Percentiles rank a stretch among this genome's conserved stretches.
These are phyloP conservation scores for Argyresthia goedartella DNA, from an alignment of 2,888 invertebrate genomes.

Conservation along the genomic window DNA sequence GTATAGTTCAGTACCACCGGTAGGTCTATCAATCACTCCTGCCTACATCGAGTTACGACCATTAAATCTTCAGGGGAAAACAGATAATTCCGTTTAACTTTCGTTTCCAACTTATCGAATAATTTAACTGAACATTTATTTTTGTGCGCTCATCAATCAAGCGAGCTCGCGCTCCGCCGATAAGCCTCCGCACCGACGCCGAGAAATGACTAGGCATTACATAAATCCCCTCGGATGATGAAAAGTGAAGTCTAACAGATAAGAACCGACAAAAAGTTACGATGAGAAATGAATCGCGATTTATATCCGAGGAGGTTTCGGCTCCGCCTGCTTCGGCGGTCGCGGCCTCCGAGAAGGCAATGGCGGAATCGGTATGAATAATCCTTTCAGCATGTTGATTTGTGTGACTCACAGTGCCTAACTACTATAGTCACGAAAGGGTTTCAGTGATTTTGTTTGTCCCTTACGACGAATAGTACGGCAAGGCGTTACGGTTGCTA, in stretches of 20 bases:
- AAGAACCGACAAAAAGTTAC: conserved; percentile 73
- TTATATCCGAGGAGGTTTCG: conserved; percentile 37
- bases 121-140: conserved; percentile 74
- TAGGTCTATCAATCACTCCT: conserved; percentile 55
- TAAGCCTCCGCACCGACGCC: conserved; percentile 69
- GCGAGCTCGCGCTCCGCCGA: conserved; percentile 63
- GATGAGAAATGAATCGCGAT: conserved; percentile 73
- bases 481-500: no score
- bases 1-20: neutral
- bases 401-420: no score
- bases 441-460: no score
- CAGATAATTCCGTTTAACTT: conserved; percentile 73
- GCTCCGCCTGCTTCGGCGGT: conserved; percentile 1
- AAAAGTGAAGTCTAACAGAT: conserved; percentile 74
- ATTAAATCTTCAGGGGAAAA: conserved; percentile 63
- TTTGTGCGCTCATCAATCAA: conserved; percentile 73
- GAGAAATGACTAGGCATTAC: conserved; percentile 74
- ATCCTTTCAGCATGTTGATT: conserved; percentile 14
- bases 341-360: conserved; percentile 14
- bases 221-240: conserved; percentile 73
- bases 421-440: no score
- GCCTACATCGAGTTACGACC: conserved; percentile 58
- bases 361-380: conserved; percentile 11
- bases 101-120: conserved; percentile 73
- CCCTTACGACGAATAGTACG: no score